phyloP scores from a whole-genome alignment of 2,888 invertebrate species.

The Colletes collaris region DNA sequence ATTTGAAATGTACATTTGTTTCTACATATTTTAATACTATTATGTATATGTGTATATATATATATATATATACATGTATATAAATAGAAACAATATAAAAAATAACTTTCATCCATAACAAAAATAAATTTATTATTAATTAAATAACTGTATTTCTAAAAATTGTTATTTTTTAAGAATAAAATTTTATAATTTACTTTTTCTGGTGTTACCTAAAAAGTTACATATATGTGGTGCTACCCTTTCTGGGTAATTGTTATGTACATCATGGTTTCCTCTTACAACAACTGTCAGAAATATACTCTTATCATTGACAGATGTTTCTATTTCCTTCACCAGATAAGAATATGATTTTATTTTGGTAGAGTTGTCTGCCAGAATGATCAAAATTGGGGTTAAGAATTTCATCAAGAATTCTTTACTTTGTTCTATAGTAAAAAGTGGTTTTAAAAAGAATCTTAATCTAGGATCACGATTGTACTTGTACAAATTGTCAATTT shows the following conservation, averaged over 20 bases:
- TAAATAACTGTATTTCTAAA: constrained; percentile 4
- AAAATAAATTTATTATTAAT: constrained; percentile 9
- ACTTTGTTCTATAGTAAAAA: constrained; percentile 35
- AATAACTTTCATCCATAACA: neutral
- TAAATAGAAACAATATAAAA: neutral
- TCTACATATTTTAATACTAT: constrained; percentile 5
- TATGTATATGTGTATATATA: neutral
- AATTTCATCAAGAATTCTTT: constrained; percentile 41
- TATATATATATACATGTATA: neutral
- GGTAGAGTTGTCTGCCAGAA: constrained; percentile 27
- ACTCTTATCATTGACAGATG: neutral
- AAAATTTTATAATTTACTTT: constrained; percentile 66
- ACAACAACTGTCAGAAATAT: constrained; percentile 75
- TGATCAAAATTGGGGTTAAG: constrained; percentile 54
- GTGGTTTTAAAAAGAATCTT: constrained; percentile 80
- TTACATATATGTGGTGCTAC: constrained; percentile 84
- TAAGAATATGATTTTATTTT: fast-evolving
- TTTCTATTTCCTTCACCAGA: fast-evolving
- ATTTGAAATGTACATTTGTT: constrained; percentile 11
- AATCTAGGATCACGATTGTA: constrained; percentile 85
- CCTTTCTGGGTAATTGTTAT: constrained; percentile 85
- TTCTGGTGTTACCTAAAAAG: constrained; percentile 80
- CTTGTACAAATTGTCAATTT: constrained; percentile 83
- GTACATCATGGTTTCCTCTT: constrained; percentile 86
- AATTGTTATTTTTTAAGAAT: constrained; percentile 15